Base-by-base conservation (phyloP, 2,113 vertebrate species). In the Nothoprocta pentlandii region DNA sequence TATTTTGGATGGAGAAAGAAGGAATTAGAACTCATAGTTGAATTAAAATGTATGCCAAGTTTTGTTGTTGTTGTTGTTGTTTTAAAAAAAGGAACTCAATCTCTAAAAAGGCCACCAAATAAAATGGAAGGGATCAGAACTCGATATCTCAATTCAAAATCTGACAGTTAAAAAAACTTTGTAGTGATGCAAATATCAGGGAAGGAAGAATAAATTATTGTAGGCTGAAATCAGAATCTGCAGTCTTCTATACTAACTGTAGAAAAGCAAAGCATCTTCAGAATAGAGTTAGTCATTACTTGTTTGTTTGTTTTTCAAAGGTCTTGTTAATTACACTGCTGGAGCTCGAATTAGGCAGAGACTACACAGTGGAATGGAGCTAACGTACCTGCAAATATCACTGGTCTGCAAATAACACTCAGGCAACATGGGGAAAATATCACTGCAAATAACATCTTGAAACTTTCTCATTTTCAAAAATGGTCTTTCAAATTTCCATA, bases 301-400 rank as follows among this genome's bases (percentile, higher is more conserved):
- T 46, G 30, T 25, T 36, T 30, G 17, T 39, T 42, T 28, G 32
- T 68, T 58, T 83, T 67, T 28, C 22, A 22, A 84, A 97, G 97
- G 59, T 85, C 34, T 44, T 96, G 36, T 58, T 21, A 15, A 85
- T 97, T 30, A 87, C 47, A 13, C 8, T 9, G 10, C 89, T 96
- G 36, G 78, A 56, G 5, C 84, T 97, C 36, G 42, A 12, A 6
- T 80, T 97, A 21, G 97, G 97, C 58, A 77, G 80, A 44, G 21
- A 77, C 14, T 97, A 97, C 85, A 46, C 93, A 6, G 51, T 97
- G 2, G 9, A 25, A 16, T 97, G 97, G 97, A 34, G 44, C 11
- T 77, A 39, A 66, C 14, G 10, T 2, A 9, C 21, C 44, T 7
- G 12, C 21, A 9, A 28, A 28, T 5, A 20, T 6, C 4, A 3